Percentiles rank a stretch among this genome's conserved stretches.
These are phyloP conservation scores for Agelastica alni DNA, from an alignment of 2,888 invertebrate genomes.

Conservation along the genomic window DNA sequence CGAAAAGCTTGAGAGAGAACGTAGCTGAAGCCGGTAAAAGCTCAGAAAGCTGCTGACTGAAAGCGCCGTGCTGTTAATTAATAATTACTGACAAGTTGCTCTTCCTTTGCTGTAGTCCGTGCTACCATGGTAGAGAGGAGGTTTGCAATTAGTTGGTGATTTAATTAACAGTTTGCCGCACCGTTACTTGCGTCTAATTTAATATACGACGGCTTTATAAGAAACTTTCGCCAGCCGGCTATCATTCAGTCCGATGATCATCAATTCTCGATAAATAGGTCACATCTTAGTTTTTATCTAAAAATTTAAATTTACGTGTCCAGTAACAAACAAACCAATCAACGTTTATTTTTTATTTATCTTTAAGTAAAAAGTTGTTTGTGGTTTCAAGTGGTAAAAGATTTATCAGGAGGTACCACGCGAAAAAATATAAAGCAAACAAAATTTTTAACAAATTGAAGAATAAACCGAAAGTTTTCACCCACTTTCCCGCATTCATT, in stretches of 20 bases:
- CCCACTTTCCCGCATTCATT: too few relatives aligned
- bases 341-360: too few relatives aligned
- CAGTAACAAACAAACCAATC: too few relatives aligned
- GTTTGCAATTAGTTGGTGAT: slow-evolving; percentile 51
- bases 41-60: slow-evolving; percentile 60
- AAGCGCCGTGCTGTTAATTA: slow-evolving; percentile 60
- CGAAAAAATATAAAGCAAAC: too few relatives aligned
- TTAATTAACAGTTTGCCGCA: slow-evolving; percentile 54
- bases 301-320: too few relatives aligned
- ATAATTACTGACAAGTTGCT: slow-evolving; percentile 61
- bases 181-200: slow-evolving; percentile 47
- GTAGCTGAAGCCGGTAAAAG: slow-evolving; percentile 56
- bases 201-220: slow-evolving; percentile 39
- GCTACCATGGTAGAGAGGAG: slow-evolving; percentile 47
- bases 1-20: slow-evolving; percentile 51
- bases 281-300: neutral
- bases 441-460: too few relatives aligned
- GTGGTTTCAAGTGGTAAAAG: too few relatives aligned
- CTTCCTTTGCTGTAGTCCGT: slow-evolving; percentile 56
- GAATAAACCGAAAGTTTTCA: too few relatives aligned
- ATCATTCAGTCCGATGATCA: neutral
- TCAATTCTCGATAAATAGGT: neutral
- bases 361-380: too few relatives aligned
- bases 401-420: too few relatives aligned
- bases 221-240: slow-evolving; percentile 31